Evolutionary conservation across 2,113 vertebrate genomes (phyloP), one percentile per base, ranked within the genome.

Genomic region (Ondatra zibethicus): DNA sequence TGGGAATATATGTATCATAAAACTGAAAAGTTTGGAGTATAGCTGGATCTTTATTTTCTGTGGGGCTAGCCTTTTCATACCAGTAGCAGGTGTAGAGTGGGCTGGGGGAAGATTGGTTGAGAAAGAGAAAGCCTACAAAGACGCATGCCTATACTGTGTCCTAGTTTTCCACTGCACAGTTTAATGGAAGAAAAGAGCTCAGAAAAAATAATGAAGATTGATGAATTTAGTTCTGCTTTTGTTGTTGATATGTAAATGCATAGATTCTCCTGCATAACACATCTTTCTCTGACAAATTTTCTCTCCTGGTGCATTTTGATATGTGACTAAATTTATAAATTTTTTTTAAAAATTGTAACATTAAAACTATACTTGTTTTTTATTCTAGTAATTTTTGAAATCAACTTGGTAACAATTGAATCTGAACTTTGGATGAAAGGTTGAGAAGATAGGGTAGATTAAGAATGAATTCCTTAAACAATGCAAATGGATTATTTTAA

Each of bases 241-340:
- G 12, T 73, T 85, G 36, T 45, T 90, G 65, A 90, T 25, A 75
- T 95, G 55, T 88, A 87, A 95, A 66, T 93, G 47, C 36, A 78
- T 75, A 33, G 13, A 87, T 82, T 96, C 31, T 88, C 70, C 91
- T 92, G 66, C 78, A 76, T 55, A 89, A 55, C 16, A 87, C 11
- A 47, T 78, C 45, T 12, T 91, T 97, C 47, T 89, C 52, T 93
- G 90, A 93, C 55, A 68, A 47, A 47, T 89, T 87, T 92, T 87
- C 45, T 92, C 68, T 91, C 82, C 61, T 93, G 61, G 63, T 93
- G 65, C 66, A 87, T 77, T 92, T 89, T 92, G 10, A 13, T 82
- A 63, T 73, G 31, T 77, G 50, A 36, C 93, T 94, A 94, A 91
- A 88, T 93, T 95, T 94, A 90, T 92, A 78, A 68, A 80, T 68